Conservation (phyloP, 2,888 invertebrate genomes). For the Glyphotaelius pellucidus region DNA sequence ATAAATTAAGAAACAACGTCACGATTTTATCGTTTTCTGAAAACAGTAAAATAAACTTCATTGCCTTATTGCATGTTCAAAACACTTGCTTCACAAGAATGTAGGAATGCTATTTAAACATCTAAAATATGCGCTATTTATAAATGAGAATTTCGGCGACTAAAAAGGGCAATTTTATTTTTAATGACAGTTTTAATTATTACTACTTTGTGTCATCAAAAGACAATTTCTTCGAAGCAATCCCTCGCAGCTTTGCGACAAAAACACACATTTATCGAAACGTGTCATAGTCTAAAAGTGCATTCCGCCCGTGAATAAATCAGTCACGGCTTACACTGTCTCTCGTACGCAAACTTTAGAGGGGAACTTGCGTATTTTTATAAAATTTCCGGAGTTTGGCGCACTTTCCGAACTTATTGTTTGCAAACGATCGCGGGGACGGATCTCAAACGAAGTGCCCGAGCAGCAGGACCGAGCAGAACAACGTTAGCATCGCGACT, state of each 20-base stretch:
- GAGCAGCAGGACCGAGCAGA: slow-evolving; percentile 10
- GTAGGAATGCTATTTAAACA: not conserved
- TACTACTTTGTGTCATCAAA: not conserved
- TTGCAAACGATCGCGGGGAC: not conserved
- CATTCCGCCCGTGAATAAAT: not conserved
- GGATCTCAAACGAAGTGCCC: not conserved
- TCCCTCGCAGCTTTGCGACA: not conserved
- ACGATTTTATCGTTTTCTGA: not conserved
- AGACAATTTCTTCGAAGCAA: not conserved
- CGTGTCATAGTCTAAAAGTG: not conserved
- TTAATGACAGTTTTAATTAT: not conserved
- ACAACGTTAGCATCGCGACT: slow-evolving; percentile 40
- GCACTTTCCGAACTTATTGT: slow-evolving; percentile 25
- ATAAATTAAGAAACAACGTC: not conserved
- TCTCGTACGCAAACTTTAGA: not conserved
- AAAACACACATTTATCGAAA: not conserved
- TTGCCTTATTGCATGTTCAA: not conserved
- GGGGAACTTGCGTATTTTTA: not conserved
- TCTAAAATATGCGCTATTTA: not conserved
- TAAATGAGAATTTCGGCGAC: not conserved
- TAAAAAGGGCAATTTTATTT: too few relatives aligned
- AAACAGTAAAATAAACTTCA: not conserved
- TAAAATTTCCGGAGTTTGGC: not conserved
- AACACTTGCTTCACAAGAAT: not conserved
- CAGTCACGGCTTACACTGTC: not conserved